phyloP scores from a whole-genome alignment of 2,113 vertebrate genomes.

The Vombatus ursinus region DNA sequence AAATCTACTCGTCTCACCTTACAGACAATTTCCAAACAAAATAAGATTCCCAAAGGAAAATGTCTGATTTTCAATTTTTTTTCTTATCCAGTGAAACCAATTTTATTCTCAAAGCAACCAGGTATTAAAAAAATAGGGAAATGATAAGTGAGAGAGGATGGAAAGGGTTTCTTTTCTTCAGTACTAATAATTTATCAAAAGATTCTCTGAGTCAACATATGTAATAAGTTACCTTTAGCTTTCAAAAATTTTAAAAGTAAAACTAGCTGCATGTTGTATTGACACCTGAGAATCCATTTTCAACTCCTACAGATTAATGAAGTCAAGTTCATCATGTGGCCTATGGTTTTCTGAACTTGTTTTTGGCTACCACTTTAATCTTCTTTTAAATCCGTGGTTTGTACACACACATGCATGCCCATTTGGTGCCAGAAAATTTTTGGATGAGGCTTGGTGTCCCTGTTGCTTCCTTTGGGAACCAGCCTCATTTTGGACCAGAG shows the following conservation, averaged over 20 bases:
- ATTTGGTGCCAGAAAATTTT: slow-evolving; percentile 63
- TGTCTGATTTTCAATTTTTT: not conserved
- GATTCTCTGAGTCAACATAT: not conserved
- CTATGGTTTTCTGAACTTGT: slow-evolving; percentile 52
- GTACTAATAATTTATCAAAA: not conserved
- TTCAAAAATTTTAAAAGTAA: slow-evolving; percentile 35
- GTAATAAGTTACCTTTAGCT: slow-evolving; percentile 43
- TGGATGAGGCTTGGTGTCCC: slow-evolving; percentile 59
- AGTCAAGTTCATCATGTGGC: slow-evolving; percentile 27
- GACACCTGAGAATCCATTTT: slow-evolving; percentile 32
- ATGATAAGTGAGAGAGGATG: not conserved
- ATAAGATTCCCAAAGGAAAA: not conserved
- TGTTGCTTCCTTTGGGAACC: slow-evolving; percentile 61
- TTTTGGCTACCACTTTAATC: slow-evolving; percentile 23
- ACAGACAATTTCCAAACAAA: slow-evolving; percentile 17
- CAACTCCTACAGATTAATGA: not conserved
- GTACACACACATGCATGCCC: slow-evolving; percentile 23
- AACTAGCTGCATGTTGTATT: not conserved
- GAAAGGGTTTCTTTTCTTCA: not conserved
- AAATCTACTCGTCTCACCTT: not conserved
- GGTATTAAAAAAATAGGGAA: not conserved
- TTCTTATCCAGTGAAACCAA: not conserved
- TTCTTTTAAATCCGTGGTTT: slow-evolving; percentile 61
- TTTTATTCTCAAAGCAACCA: slow-evolving; percentile 12
- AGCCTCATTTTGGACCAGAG: slow-evolving; percentile 59